phyloP scores from a whole-genome alignment of 64 coral and sea anemone species.

The Hydrozoanthus tunicans region DNA sequence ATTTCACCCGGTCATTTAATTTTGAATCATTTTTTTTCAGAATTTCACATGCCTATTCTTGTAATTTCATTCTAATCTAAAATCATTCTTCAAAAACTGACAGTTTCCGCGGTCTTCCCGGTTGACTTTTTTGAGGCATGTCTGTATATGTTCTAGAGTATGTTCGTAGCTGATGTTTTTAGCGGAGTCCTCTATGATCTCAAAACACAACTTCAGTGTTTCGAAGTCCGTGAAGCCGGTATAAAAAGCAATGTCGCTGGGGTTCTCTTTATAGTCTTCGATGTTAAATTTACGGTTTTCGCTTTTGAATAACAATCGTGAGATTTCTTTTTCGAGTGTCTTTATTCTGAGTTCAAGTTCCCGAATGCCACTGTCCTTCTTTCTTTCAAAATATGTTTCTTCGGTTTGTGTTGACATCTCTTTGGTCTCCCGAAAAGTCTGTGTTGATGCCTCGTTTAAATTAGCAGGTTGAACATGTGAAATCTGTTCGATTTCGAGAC shows the following conservation, averaged over 20 bases:
- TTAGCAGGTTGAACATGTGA: neutral
- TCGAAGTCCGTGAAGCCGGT: constrained; percentile 60
- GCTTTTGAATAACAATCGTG: neutral
- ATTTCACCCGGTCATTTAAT: no score
- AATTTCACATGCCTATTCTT: no score
- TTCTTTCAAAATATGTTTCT: neutral
- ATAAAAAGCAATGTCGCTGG: constrained; percentile 27
- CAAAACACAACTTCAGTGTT: constrained; percentile 21
- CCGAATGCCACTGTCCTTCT: neutral
- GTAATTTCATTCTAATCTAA: no score
- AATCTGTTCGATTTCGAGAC: no score
- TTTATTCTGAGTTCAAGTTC: constrained; percentile 11
- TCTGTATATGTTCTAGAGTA: neutral
- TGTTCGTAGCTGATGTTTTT: constrained; percentile 59
- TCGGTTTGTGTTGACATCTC: neutral
- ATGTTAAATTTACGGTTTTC: neutral
- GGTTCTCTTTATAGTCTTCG: constrained; percentile 25
- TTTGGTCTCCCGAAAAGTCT: neutral
- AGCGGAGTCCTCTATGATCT: constrained; percentile 34
- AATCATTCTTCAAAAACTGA: constrained; percentile 26
- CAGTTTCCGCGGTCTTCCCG: constrained; percentile 8
- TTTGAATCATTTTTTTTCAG: no score
- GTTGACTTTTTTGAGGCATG: neutral
- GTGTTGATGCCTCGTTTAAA: neutral
- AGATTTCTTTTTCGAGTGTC: neutral